Evolutionary conservation across 2,888 invertebrate species (phyloP), one percentile per base, ranked within the genome.

Genomic region (Acronicta aceris): DNA sequence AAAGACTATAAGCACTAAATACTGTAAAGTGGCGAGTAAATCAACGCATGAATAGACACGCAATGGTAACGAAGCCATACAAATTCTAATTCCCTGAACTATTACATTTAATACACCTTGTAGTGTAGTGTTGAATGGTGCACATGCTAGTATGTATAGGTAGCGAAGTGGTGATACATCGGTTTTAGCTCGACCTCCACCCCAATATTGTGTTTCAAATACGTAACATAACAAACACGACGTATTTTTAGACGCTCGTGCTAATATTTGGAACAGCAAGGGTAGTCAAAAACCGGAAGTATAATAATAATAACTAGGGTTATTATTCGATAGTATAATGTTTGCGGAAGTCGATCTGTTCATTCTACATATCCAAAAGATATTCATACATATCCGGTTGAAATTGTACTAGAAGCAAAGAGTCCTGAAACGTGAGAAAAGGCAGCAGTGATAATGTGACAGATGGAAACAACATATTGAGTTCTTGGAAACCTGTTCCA

Each of bases 61-160:
- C 75, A 70, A 76, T 72, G 76, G 57, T 55, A 63, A 46, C 57
- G 83, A 84, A 84, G 78, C 84, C 83, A 53, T 64, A 72, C 56
- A 61, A 62, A 41, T 61, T n/a, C 38, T 74, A 71, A 77, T 76
- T 66, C 76, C 59, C 53, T 67, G 68, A 77, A 79, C 64, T 73
- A 61, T 75, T 71, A 62, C 70, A 70, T 71, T 65, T 59, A 72
- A 68, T 76, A 58, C 67, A 57, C 51, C 60, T 67, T 62, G 65
- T 65, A 66, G 59, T 56, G 57, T 53, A 58, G 41, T 43, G 60
- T 61, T 51, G 33, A 21, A 21, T 21, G 21, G 56, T 70, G 55
- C 55, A 69, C 61, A 47, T 45, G 40, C 48, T 52, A 36, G 33
- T 21, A 65, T 1, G 36, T 36, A 36, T n/a, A 0, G 13, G 38